phyloP scores from a whole-genome alignment of 2,113 vertebrate genomes.

The Lagopus muta region DNA sequence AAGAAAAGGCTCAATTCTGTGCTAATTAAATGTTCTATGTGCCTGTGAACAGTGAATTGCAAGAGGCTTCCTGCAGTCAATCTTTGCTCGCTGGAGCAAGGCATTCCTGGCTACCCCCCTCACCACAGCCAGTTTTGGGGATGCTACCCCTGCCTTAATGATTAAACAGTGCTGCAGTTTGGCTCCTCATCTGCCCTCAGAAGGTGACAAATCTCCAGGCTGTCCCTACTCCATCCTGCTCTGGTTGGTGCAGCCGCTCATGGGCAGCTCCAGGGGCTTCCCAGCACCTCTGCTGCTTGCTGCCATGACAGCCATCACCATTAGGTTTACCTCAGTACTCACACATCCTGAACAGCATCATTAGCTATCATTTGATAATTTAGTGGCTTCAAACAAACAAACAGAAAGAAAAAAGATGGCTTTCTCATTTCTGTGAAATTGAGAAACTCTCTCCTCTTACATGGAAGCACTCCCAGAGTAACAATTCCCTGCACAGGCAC shows the following conservation, averaged over 20 bases:
- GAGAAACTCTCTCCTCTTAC: background rate
- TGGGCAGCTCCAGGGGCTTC: background rate
- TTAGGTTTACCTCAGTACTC: background rate
- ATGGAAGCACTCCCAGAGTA: rapidly evolving
- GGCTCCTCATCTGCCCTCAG: background rate
- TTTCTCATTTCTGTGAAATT: background rate
- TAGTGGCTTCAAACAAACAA: too few species aligned
- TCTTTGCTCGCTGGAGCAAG: background rate
- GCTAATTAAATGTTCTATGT: background rate
- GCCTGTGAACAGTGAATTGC: background rate
- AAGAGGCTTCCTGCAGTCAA: background rate
- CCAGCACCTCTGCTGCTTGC: background rate
- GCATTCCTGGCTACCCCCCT: background rate
- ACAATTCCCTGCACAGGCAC: rapidly evolving
- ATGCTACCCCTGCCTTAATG: background rate
- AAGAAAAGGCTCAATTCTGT: rapidly evolving
- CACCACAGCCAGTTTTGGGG: rapidly evolving
- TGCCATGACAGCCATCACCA: background rate
- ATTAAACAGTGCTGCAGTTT: background rate
- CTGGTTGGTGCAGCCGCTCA: background rate
- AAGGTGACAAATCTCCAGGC: background rate
- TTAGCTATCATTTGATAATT: background rate
- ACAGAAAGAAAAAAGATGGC: background rate
- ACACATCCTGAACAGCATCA: background rate
- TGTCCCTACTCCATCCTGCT: background rate